Conservation (phyloP, 2,113 vertebrate genomes). For the Ardeotis arabs region DNA sequence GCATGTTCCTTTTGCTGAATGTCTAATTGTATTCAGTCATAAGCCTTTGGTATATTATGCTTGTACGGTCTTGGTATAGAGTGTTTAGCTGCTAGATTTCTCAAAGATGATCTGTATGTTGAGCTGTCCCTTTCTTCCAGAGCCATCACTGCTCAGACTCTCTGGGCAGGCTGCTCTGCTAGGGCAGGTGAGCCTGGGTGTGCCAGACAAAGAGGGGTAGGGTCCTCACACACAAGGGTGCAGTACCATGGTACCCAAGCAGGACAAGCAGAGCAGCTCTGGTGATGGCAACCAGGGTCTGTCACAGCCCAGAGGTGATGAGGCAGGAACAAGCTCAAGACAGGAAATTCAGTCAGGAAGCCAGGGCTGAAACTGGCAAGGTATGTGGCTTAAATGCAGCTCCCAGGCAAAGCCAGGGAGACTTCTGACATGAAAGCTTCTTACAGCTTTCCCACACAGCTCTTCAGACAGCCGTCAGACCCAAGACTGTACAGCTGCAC, state of each 20-base stretch:
- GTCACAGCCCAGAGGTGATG: background rate
- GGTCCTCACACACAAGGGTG: background rate
- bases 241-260: rapidly evolving
- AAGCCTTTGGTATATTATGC: background rate
- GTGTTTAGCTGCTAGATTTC: background rate
- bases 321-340: background rate
- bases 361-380: background rate
- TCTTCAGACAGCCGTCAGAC: background rate
- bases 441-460: background rate
- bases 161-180: background rate
- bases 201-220: background rate
- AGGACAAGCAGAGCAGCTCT: background rate
- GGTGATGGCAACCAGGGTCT: background rate
- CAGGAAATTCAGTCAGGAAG: background rate
- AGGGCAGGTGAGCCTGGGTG: too few relatives aligned
- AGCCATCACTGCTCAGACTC: background rate
- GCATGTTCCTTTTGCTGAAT: background rate
- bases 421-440: background rate
- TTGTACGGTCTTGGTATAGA: background rate
- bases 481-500: background rate
- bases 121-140: background rate
- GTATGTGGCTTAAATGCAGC: background rate
- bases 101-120: background rate
- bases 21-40: background rate
- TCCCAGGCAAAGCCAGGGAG: background rate